Percentiles rank a stretch among this genome's conserved stretches.
phyloP scores from a whole-genome alignment of 30 jellyfish, hydroid and myxozoan genomes.

The Aurelia aurita region DNA sequence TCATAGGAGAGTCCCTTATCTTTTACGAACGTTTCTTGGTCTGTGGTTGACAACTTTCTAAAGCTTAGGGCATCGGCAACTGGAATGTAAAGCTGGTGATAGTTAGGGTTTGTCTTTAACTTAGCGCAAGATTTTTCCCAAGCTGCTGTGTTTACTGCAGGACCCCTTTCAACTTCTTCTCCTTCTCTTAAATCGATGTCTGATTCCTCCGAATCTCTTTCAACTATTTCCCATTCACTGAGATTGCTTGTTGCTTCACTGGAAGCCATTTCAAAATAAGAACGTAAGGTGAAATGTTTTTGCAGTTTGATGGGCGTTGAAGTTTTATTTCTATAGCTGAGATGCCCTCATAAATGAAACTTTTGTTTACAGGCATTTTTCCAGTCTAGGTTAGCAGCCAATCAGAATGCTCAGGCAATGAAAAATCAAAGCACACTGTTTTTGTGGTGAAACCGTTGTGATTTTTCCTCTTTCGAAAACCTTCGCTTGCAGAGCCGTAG shows the following conservation, averaged over 20 bases:
- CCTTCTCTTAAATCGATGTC: background rate
- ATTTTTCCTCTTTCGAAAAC: too few species aligned
- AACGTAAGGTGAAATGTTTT: too few species aligned
- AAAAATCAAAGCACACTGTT: too few species aligned
- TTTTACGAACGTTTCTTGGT: constrained; percentile 1
- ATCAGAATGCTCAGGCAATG: too few species aligned
- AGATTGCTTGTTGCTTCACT: background rate
- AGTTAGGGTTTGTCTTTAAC: background rate
- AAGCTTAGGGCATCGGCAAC: constrained; percentile 1
- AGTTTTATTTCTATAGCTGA: background rate
- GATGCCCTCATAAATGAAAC: too few species aligned
- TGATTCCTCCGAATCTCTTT: background rate
- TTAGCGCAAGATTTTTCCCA: background rate
- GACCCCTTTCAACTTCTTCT: background rate
- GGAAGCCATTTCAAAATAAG: background rate
- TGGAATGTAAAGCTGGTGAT: constrained; percentile 11
- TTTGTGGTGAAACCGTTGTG: too few species aligned
- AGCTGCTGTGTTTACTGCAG: background rate
- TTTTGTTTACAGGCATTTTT: too few species aligned
- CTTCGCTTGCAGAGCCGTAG: too few species aligned
- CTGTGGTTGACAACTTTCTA: background rate
- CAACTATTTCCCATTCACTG: constrained; percentile 19
- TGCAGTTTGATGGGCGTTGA: background rate
- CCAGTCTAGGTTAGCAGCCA: too few species aligned
- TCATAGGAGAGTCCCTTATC: constrained; percentile 3